Evolutionary conservation across 2,888 invertebrate genomes (phyloP).

Genomic region (Neoascia interrupta): DNA sequence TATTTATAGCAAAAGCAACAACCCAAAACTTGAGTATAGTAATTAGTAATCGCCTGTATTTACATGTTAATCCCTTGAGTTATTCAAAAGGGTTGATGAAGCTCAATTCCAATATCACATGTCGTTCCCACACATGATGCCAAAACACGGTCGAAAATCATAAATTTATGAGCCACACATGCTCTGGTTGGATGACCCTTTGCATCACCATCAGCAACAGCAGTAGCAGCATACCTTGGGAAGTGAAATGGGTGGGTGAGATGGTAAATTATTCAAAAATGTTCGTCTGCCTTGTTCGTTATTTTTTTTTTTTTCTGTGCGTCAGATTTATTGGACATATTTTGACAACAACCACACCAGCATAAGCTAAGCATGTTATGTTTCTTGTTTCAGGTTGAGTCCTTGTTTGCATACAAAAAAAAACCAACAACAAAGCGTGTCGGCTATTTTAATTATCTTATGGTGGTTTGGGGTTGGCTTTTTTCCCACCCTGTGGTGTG

Average conservation of each 20-base stretch:
- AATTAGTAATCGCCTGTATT: slow-evolving; percentile 53
- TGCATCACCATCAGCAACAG: background rate
- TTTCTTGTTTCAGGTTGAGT: slow-evolving; percentile 19
- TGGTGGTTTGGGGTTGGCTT: slow-evolving; percentile 1
- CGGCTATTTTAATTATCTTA: background rate
- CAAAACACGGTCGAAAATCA: slow-evolving; percentile 38
- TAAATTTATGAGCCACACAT: slow-evolving; percentile 50
- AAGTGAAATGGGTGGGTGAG: too few species aligned
- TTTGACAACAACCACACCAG: slow-evolving; percentile 11
- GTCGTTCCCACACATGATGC: background rate
- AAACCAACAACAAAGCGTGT: background rate
- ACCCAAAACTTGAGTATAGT: slow-evolving; percentile 46
- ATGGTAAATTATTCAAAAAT: slow-evolving; percentile 52
- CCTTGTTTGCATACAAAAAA: slow-evolving; percentile 5
- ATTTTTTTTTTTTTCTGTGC: slow-evolving; percentile 43
- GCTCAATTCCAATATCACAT: background rate
- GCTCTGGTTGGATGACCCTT: slow-evolving; percentile 27
- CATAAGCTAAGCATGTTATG: background rate
- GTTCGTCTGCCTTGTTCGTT: too few species aligned
- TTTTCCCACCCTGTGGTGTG: slow-evolving; percentile 9
- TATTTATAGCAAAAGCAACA: slow-evolving; percentile 37
- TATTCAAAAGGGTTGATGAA: slow-evolving; percentile 13
- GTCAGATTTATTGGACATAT: slow-evolving; percentile 52
- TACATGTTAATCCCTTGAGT: slow-evolving; percentile 47
- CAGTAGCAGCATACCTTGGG: too few species aligned